Conservation (phyloP, 1,140 invertebrate genomes). For the Vollenhovia emeryi region DNA sequence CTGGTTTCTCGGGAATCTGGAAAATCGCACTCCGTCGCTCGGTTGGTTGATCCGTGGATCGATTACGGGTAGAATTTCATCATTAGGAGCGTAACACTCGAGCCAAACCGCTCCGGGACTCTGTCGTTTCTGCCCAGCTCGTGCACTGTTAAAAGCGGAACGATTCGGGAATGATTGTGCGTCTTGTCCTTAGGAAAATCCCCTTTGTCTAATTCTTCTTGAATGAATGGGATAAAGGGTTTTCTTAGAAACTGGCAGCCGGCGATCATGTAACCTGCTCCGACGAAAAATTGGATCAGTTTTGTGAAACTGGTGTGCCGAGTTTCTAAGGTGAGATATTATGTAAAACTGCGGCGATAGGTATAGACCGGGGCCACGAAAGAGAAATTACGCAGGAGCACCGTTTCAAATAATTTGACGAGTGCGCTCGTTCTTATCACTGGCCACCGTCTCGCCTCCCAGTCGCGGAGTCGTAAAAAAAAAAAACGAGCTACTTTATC, state of each 20-base stretch:
- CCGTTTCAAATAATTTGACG: slow-evolving; percentile 57
- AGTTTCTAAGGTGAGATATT: slow-evolving; percentile 62
- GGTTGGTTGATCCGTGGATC: background rate
- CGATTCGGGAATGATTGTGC: background rate
- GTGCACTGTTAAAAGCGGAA: background rate
- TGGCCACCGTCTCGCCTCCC: background rate
- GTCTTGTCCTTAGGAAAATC: no score
- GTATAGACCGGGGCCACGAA: slow-evolving; percentile 37
- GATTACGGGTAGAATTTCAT: background rate
- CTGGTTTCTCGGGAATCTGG: slow-evolving; percentile 61
- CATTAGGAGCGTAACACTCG: background rate
- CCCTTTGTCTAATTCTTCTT: background rate
- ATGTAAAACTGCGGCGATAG: slow-evolving; percentile 62
- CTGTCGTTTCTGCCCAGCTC: background rate
- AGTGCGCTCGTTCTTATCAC: slow-evolving; percentile 47
- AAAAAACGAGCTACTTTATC: slow-evolving; percentile 20
- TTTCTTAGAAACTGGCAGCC: slow-evolving; percentile 3
- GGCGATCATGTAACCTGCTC: slow-evolving; percentile 5
- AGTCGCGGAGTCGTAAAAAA: background rate
- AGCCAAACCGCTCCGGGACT: background rate
- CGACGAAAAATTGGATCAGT: slow-evolving; percentile 34
- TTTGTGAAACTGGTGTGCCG: slow-evolving; percentile 30
- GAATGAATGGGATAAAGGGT: background rate
- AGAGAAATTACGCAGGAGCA: slow-evolving; percentile 47
- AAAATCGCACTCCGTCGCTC: slow-evolving; percentile 48